Evolutionary conservation across 2,888 invertebrate species (phyloP), one percentile per base, ranked within the genome.

Genomic region (Selenia dentaria): DNA sequence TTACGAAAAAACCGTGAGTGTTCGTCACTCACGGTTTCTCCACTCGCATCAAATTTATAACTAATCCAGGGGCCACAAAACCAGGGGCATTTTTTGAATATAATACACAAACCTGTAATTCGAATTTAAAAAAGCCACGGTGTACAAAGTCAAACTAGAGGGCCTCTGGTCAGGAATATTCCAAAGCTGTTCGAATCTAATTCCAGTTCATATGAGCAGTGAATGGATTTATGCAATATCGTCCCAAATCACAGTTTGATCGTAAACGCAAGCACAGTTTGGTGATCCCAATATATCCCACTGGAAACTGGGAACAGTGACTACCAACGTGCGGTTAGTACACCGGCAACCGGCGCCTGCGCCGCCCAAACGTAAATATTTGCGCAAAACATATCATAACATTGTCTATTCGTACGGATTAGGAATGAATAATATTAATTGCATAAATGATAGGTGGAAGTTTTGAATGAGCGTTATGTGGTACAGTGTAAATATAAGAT

Each of bases 351-450:
- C 9, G 27, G 24, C 51, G 51, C 51, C 43, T 43, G 57, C 51
- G 40, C 42, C 18, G 37, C 26, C 0, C 2, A 13, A 8, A 34
- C 40, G 27, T 41, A 46, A 44, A 54, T 48, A 54, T 54, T 48
- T 40, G 34, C 36, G 12, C 24, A 29, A 24, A 35, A 45, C 37
- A 41, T 13, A 41, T 51, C 45, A 51, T 45, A 57, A 47, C 47
- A 51, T 16, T 26, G 41, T 40, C 39, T 34, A 25, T 34, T 91
- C 92, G 63, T 25, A 73, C 80, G 8, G 84, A 82, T 51, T 86
- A 92, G 54, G 25, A 25, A 37, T 37, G 29, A 39, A 54, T 42
- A 25, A 49, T 40, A 35, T 40, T 37, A 41, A 47, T 46, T 42
- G 49, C 5, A 16, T 39, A 39, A 37, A 31, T 51, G 47, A 50